These are phyloP conservation scores for Gopherus evgoodei DNA, from an alignment of 2,113 vertebrate species.

Conservation along the genomic window DNA sequence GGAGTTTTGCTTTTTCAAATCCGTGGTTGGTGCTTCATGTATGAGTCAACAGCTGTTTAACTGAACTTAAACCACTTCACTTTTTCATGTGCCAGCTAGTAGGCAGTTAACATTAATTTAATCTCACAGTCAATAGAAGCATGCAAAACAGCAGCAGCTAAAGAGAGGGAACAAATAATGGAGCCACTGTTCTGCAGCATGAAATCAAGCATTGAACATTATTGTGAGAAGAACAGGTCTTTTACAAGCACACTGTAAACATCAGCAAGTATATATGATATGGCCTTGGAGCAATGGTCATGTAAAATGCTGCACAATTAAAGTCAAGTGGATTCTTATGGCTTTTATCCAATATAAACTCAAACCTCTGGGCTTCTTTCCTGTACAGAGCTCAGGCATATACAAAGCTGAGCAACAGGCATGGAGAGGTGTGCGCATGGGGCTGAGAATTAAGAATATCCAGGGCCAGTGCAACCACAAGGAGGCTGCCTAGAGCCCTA, in stretches of 20 bases:
- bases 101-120: not conserved
- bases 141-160: accelerated
- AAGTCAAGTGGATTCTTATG: constrained; percentile 20
- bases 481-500: too few relatives aligned
- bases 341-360: not conserved
- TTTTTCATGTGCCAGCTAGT: not conserved
- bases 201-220: not conserved
- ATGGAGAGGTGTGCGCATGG: not conserved
- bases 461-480: too few relatives aligned
- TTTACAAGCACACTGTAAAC: not conserved
- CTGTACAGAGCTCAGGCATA: not conserved
- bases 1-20: constrained; percentile 11
- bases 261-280: not conserved
- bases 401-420: not conserved
- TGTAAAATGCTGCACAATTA: not conserved
- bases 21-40: accelerated
- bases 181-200: not conserved
- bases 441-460: accelerated
- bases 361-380: not conserved
- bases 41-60: constrained; percentile 26
- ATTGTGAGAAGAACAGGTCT: not conserved
- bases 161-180: not conserved
- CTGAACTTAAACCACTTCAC: constrained; percentile 12
- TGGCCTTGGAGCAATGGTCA: not conserved
- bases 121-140: not conserved